Evolutionary conservation across 2,113 vertebrate species (phyloP), one percentile per base, ranked within the genome.

Genomic region (Ammodytes marinus): DNA sequence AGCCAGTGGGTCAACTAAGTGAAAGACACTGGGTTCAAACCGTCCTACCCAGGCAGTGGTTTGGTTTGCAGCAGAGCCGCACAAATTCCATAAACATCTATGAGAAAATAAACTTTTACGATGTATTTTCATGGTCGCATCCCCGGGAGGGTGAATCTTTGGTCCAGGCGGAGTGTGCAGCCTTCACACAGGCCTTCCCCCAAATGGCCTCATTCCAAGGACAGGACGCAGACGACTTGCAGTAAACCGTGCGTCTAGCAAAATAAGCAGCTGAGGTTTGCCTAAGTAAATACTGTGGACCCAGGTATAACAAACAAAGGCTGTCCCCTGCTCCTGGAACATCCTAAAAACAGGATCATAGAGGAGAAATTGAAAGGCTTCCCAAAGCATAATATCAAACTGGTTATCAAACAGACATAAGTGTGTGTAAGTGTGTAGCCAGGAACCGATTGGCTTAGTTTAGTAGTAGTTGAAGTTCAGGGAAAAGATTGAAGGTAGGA

Each of bases 251-350:
- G 71, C 42, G 19, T 79, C 86, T 85, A 79, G 79, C 79, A 93
- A 89, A 94, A 94, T 90, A 92, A 91, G 86, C 92, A 91, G 27
- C 59, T 15, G 55, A 86, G 85, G 80, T 81, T 27, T 74, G 75
- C 78, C 77, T 79, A 69, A 85, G 88, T 88, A 88, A 92, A 90
- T 60, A 58, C 63, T 76, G 72, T 42, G 81, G 74, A 87, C 54
- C 45, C 55, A 86, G 76, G 75, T 87, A 86, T 83, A 88, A 89
- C 83, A 93, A 94, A 90, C 69, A 80, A 2, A 14, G 83, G 67
- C 59, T 82, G 81, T n/a, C 69, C 74, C 58, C 19, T 78, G 60
- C 76, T 81, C 19, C 45, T 66, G 61, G 53, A 74, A 77, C 54
- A 78, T 73, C 55, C 15, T 4, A n/a, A 46, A 65, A 43, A 46